phyloP scores from a whole-genome alignment of 2,113 vertebrate species.

The Saccopteryx leptura region DNA sequence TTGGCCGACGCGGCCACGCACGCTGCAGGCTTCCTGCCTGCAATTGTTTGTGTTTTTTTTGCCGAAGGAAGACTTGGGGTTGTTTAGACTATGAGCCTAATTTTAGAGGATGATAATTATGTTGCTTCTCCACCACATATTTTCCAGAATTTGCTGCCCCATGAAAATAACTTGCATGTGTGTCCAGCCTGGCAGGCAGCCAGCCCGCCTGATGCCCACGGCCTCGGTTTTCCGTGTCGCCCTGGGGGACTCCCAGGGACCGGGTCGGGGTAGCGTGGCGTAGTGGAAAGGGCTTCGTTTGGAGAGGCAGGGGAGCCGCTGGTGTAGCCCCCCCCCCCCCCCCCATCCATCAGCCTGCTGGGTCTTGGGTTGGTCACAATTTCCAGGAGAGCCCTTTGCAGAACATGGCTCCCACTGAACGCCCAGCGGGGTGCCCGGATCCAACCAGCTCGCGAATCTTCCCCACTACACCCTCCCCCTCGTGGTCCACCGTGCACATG shows the following conservation, averaged over 20 bases:
- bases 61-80: conserved; percentile 84
- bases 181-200: conserved; percentile 79
- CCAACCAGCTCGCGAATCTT: neutral
- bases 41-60: conserved; percentile 88
- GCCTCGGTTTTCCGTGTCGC: neutral
- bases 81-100: conserved; percentile 88
- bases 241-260: neutral
- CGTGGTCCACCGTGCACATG: fast-evolving
- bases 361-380: neutral
- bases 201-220: conserved; percentile 72
- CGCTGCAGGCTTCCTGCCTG: conserved; percentile 88
- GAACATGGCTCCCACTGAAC: neutral
- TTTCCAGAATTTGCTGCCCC: conserved; percentile 85
- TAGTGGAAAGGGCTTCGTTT: neutral
- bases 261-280: fast-evolving
- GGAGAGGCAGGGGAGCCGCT: neutral
- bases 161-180: conserved; percentile 80
- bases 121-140: conserved; percentile 80
- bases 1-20: conserved; percentile 52
- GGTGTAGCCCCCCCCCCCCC: no score
- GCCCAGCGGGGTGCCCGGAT: neutral
- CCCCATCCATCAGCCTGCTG: no score
- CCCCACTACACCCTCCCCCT: neutral
- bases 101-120: conserved; percentile 90
- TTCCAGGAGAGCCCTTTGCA: neutral